Percentiles rank a stretch among this genome's conserved stretches.
These are phyloP conservation scores for Axis porcinus DNA, from an alignment of 2,113 vertebrate genomes.

Conservation along the genomic window DNA sequence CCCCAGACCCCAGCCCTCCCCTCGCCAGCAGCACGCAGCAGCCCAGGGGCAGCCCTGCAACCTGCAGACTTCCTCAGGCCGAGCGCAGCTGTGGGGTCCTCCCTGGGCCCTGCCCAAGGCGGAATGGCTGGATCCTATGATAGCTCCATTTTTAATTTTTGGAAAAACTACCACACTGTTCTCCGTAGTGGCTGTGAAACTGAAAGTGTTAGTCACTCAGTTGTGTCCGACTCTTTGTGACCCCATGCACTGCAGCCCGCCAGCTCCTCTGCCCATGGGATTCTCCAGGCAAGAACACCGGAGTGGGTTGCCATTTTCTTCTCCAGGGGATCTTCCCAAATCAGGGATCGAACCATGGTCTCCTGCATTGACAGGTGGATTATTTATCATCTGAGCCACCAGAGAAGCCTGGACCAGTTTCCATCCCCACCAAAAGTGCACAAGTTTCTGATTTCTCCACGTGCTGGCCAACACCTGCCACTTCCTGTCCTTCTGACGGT, in stretches of 20 bases:
- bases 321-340: background rate
- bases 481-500: background rate
- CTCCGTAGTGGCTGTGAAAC: background rate
- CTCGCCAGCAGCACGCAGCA: rapidly evolving
- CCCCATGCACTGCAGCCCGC: rapidly evolving
- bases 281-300: background rate
- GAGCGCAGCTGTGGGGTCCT: background rate
- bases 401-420: background rate
- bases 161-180: rapidly evolving
- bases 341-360: background rate
- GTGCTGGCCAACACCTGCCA: background rate
- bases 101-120: too few species aligned
- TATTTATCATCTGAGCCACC: background rate
- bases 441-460: background rate
- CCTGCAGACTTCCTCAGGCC: background rate
- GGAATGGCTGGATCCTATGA: rapidly evolving
- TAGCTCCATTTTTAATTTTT: background rate
- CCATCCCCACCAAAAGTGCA: background rate
- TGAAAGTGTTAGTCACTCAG: background rate
- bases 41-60: background rate
- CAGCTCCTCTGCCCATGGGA: background rate
- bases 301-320: background rate
- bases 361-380: background rate
- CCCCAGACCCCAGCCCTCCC: too few species aligned
- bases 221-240: background rate